phyloP scores from a whole-genome alignment of 2,888 invertebrate genomes.

The Epistrophe grossulariae region DNA sequence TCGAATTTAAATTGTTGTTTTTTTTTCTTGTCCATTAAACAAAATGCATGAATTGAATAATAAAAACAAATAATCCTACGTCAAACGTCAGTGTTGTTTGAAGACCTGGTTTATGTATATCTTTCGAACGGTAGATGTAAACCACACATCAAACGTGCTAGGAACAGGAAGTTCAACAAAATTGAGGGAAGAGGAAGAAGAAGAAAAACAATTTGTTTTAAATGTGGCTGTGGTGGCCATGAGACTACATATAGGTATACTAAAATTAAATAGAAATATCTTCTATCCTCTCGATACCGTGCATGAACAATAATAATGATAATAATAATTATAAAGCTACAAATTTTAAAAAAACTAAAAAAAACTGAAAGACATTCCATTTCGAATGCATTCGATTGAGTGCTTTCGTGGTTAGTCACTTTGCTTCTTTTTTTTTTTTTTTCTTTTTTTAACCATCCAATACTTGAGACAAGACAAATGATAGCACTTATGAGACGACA shows the following conservation, averaged over 20 bases:
- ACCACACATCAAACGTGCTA: constrained; percentile 62
- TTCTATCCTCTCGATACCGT: background rate
- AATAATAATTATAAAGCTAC: constrained; percentile 23
- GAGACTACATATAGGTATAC: constrained; percentile 12
- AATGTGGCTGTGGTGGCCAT: constrained; percentile 24
- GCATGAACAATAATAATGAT: constrained; percentile 2
- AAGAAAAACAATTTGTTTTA: constrained; percentile 22
- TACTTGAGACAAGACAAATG: constrained; percentile 28
- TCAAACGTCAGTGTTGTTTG: constrained; percentile 17
- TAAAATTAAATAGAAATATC: constrained; percentile 19
- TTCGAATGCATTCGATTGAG: constrained; percentile 32
- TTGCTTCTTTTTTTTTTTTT: background rate
- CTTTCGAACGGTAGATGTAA: constrained; percentile 56
- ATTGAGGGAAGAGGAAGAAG: constrained; percentile 5
- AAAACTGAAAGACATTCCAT: constrained; percentile 20
- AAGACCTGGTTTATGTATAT: background rate
- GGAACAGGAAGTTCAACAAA: constrained; percentile 52
- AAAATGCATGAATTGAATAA: constrained; percentile 26
- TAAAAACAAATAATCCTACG: constrained; percentile 34
- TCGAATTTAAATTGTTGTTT: background rate
- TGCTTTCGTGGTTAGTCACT: constrained; percentile 40
- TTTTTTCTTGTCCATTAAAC: constrained; percentile 1
- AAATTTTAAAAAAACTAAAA: constrained; percentile 33
- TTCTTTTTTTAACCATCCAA: background rate
- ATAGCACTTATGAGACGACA: constrained; percentile 40